Conservation (phyloP, 2,113 vertebrate species). For the Alligator sinensis region DNA sequence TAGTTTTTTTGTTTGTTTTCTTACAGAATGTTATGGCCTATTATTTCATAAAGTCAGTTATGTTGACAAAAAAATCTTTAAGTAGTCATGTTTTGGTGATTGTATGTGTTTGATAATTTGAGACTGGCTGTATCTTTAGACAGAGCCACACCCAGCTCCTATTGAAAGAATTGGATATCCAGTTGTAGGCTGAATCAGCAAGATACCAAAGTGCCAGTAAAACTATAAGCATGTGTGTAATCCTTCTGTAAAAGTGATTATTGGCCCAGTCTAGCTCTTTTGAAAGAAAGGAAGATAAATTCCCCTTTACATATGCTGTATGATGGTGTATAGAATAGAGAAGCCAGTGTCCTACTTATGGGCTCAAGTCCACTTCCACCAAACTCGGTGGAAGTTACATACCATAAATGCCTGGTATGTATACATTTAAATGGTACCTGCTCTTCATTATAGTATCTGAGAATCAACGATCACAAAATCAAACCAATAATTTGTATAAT, state of each 20-base stretch:
- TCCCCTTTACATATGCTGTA: rapidly evolving
- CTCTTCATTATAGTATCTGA: background rate
- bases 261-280: rapidly evolving
- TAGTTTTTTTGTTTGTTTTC: background rate
- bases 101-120: background rate
- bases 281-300: background rate
- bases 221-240: rapidly evolving
- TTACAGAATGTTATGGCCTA: background rate
- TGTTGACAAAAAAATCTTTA: background rate
- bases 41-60: background rate
- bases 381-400: too few relatives aligned
- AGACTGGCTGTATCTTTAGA: background rate
- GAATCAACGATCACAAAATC: background rate
- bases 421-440: background rate
- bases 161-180: background rate
- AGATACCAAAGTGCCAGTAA: background rate
- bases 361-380: background rate
- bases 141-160: background rate
- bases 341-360: background rate
- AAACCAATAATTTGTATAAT: background rate
- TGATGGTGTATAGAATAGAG: background rate
- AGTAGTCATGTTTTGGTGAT: background rate
- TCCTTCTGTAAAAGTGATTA: background rate
- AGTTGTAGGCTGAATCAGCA: background rate
- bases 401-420: too few relatives aligned